phyloP scores from a whole-genome alignment of 2,797 vertebrate genomes.

The Danionella dracula region DNA sequence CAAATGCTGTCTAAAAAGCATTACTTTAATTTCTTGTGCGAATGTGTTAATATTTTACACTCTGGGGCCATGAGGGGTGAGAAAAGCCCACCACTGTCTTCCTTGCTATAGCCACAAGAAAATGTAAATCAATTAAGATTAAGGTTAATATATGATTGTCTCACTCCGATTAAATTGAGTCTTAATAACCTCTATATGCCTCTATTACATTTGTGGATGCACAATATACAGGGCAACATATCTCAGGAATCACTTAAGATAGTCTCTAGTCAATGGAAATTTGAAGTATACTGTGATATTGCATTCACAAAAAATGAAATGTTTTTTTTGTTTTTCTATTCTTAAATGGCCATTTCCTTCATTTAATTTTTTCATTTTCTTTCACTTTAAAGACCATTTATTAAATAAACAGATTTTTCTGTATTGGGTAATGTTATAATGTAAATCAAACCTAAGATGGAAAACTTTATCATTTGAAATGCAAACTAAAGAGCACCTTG shows the following conservation, averaged over 20 bases:
- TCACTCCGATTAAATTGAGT: constrained; percentile 55
- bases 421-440: too few species aligned
- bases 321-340: too few species aligned
- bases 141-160: constrained; percentile 57
- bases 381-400: too few species aligned
- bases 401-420: too few species aligned
- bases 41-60: constrained; percentile 68
- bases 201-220: constrained; percentile 59
- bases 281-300: neutral
- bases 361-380: too few species aligned
- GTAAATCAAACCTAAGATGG: too few species aligned
- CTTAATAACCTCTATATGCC: constrained; percentile 52
- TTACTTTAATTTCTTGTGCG: constrained; percentile 76
- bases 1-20: constrained; percentile 74
- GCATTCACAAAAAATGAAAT: too few species aligned
- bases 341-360: too few species aligned
- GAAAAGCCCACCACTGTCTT: constrained; percentile 53
- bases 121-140: constrained; percentile 55
- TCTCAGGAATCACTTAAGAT: constrained; percentile 41
- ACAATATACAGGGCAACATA: constrained; percentile 48
- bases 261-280: constrained; percentile 4
- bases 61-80: constrained; percentile 56
- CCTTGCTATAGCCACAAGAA: constrained; percentile 38
- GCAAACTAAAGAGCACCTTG: too few species aligned
- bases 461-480: too few species aligned